Evolutionary conservation across 1,140 invertebrate species (phyloP), one percentile per base, ranked within the genome.

Genomic region (Helicoverpa armigera): DNA sequence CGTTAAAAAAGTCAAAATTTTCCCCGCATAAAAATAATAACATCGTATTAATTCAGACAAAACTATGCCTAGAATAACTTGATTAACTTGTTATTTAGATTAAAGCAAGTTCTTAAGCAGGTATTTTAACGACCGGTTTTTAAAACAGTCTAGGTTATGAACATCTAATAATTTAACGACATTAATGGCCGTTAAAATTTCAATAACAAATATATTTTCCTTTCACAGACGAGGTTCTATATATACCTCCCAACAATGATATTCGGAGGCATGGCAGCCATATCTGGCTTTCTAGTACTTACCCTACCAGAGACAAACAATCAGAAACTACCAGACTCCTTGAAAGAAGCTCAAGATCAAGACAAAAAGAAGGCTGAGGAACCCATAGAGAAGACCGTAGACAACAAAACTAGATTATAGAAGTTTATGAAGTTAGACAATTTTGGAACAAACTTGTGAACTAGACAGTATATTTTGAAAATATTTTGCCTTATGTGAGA

Each of bases 261-360:
- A 3, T 98, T 98, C 87, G 97, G 96, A 0, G 89, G 94, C 13
- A 96, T 97, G 94, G 96, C 97, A 0, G 87, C 97, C 2, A 83
- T 96, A 12, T 96, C 96, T 2, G 96, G 96, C 1, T 86, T 96
- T n/a, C 85, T 97, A 0, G 95, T 96, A 1, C 88, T 97, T 0
- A 94, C 95, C 4, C 93, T 97, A 63, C 97, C 97, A 2, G 97
- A 97, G 91, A 97, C 97, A 9, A 94, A 96, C 29, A 95, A 96
- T 78, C 94, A 94, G 80, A 95, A 96, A 81, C 90, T 97, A 73
- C 97, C 97, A 0, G 97, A 97, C 76, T 96, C 96, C 0, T 91
- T 97, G 13, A 95, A 96, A 82, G 96, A 97, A 85, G 96, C 96
- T 9, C 95, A 96, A 3, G 95, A 95, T 16, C 90, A 95, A 72